Evolutionary conservation across 1,140 invertebrate genomes (phyloP).

Genomic region (Apis cerana): DNA sequence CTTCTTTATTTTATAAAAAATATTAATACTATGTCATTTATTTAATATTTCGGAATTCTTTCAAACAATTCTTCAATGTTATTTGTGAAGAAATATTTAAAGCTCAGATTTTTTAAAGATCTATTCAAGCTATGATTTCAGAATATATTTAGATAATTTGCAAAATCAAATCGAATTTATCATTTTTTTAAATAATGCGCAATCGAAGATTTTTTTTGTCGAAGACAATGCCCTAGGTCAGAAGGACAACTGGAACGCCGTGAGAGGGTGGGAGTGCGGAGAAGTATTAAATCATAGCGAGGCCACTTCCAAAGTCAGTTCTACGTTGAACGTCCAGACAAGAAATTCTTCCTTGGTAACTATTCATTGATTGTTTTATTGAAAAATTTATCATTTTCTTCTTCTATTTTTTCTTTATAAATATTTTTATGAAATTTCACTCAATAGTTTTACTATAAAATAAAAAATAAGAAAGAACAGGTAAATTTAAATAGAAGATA

Average conservation of each 20-base stretch:
- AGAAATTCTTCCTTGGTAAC: slow-evolving; percentile 18
- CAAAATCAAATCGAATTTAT: neutral
- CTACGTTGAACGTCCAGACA: slow-evolving; percentile 68
- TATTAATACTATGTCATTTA: neutral
- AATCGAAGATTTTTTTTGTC: slow-evolving; percentile 45
- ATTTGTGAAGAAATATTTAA: neutral
- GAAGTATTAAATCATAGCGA: slow-evolving; percentile 78
- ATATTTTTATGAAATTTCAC: neutral
- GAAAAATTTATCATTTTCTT: neutral
- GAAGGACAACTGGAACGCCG: slow-evolving; percentile 68
- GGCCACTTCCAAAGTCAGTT: slow-evolving; percentile 76
- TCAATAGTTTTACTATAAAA: neutral
- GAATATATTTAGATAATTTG: neutral
- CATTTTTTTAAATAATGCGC: slow-evolving; percentile 40
- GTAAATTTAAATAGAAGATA: slow-evolving; percentile 15
- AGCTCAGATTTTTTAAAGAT: neutral
- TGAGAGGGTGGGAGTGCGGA: slow-evolving; percentile 72
- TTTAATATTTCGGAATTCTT: neutral
- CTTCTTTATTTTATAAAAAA: neutral
- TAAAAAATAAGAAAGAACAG: neutral
- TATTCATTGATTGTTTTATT: slow-evolving; percentile 8
- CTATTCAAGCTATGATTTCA: neutral
- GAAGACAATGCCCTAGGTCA: slow-evolving; percentile 56
- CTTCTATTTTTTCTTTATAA: neutral
- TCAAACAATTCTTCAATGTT: neutral